Percentiles rank a stretch among this genome's conserved stretches.
Evolutionary conservation across 2,888 invertebrate species (phyloP).

Genomic region (Myathropa florea): DNA sequence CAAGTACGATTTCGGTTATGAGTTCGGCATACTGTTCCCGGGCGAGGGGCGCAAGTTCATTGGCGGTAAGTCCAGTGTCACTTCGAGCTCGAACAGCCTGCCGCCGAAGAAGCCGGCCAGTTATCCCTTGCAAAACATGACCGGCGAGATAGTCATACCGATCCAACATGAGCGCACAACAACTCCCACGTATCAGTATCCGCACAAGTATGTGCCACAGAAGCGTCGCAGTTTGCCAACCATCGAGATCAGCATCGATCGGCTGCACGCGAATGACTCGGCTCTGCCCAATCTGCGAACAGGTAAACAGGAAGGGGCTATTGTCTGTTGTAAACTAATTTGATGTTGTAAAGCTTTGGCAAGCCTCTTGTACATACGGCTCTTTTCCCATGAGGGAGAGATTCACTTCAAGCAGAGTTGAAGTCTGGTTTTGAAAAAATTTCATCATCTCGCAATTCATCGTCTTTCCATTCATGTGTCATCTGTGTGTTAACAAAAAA

Average conservation of each 20-base stretch:
- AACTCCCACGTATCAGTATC: slow-evolving; percentile 55
- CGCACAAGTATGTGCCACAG: slow-evolving; percentile 72
- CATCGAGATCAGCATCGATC: slow-evolving; percentile 79
- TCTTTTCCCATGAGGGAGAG: neutral
- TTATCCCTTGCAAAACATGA: slow-evolving; percentile 81
- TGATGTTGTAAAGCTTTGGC: slow-evolving; percentile 51
- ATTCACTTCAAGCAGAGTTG: neutral
- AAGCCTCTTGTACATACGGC: neutral
- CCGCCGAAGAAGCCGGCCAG: slow-evolving; percentile 52
- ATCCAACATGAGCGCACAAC: slow-evolving; percentile 85
- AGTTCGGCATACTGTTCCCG: slow-evolving; percentile 88
- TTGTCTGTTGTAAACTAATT: slow-evolving; percentile 47
- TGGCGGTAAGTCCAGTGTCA: slow-evolving; percentile 77
- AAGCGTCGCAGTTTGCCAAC: slow-evolving; percentile 81
- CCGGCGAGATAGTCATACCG: slow-evolving; percentile 85
- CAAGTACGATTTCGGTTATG: slow-evolving; percentile 91
- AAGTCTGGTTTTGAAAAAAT: neutral
- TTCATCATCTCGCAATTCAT: neutral
- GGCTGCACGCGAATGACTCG: slow-evolving; percentile 77
- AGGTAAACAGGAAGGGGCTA: slow-evolving; percentile 60
- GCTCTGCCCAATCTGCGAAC: slow-evolving; percentile 55
- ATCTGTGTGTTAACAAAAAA: neutral
- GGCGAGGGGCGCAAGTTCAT: slow-evolving; percentile 83
- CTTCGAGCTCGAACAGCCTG: slow-evolving; percentile 63
- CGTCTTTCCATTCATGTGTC: neutral